These are phyloP conservation scores for Chlorops oryzae DNA, from an alignment of 1,140 invertebrate species.

Conservation along the genomic window DNA sequence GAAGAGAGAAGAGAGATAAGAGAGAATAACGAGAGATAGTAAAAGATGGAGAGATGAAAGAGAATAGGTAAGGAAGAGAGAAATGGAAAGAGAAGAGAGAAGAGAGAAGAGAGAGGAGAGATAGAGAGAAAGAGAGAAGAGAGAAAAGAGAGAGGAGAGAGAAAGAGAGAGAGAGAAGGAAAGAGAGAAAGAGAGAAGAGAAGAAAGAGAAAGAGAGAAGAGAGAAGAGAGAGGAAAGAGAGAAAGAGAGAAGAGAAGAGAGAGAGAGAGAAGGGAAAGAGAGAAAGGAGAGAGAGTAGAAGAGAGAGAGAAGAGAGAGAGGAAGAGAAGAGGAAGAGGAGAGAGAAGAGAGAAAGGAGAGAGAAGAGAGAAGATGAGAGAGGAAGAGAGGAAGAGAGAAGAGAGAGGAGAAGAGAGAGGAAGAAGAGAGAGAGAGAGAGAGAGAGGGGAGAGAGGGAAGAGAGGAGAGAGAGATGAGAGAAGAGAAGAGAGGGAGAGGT, in stretches of 20 bases:
- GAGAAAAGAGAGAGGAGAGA: not conserved
- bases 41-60: no score
- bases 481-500: not conserved
- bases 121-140: not conserved
- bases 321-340: not conserved
- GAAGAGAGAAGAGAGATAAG: no score
- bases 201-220: not conserved
- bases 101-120: not conserved
- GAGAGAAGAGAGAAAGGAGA: no score
- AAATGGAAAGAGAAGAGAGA: no score
- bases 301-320: not conserved
- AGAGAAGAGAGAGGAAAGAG: no score
- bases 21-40: no score
- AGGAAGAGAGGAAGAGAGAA: not conserved
- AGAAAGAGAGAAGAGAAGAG: no score
- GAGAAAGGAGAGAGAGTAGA: not conserved
- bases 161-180: conserved; percentile 1
- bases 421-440: not conserved
- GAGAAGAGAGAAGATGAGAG: not conserved
- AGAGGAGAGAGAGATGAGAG: not conserved
- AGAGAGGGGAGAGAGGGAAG: not conserved
- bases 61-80: no score
- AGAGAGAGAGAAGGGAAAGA: no score
- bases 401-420: not conserved
- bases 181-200: not conserved